Conservation (phyloP, 2,113 vertebrate species). For the Puma concolor region DNA sequence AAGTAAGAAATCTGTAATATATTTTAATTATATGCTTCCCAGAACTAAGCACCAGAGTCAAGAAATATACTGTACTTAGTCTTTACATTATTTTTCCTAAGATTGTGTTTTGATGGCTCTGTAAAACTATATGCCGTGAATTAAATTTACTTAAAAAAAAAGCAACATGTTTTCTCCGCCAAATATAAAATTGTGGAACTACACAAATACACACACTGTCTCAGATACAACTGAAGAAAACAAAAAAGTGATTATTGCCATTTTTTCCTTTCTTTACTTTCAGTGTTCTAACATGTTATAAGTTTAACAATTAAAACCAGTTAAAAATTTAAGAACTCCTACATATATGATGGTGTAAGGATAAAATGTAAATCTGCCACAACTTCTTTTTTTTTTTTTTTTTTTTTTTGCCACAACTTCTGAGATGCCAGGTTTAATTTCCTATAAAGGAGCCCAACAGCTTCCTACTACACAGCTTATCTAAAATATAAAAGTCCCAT, state of each 20-base stretch:
- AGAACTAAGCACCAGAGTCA: neutral
- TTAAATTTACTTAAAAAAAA: neutral
- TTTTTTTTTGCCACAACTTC: neutral
- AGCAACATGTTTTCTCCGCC: neutral
- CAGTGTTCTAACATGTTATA: slow-evolving; percentile 2
- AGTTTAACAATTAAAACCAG: neutral
- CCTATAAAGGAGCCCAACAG: neutral
- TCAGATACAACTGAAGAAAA: neutral
- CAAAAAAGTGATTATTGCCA: neutral
- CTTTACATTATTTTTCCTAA: neutral
- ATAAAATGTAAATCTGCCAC: neutral
- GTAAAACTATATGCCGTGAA: neutral
- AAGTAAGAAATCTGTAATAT: neutral
- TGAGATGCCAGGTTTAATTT: neutral
- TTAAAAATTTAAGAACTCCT: neutral
- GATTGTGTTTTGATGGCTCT: neutral
- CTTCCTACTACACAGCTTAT: neutral
- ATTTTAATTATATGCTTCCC: neutral
- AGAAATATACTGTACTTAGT: neutral
- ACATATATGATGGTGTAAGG: neutral
- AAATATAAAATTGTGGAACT: neutral
- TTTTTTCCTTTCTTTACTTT: neutral
- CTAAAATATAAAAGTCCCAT: neutral
- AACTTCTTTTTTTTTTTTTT: neutral
- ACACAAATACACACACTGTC: neutral